Percentiles rank a stretch among this genome's conserved stretches.
phyloP scores from a whole-genome alignment of 2,888 invertebrate genomes.

The Agonum fuliginosum region DNA sequence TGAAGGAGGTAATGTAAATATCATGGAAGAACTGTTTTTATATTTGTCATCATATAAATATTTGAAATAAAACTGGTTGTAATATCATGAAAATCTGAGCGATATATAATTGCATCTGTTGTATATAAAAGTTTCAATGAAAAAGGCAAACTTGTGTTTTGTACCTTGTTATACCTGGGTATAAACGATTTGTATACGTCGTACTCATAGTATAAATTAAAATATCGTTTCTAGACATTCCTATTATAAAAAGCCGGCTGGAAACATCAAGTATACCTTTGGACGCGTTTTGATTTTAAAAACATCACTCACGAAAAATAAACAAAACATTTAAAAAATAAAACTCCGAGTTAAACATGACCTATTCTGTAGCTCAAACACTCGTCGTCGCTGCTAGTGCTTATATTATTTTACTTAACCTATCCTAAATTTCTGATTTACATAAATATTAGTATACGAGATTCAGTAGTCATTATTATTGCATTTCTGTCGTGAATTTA shows the following conservation, averaged over 20 bases:
- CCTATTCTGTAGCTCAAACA: slow-evolving; percentile 46
- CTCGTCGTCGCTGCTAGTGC: slow-evolving; percentile 23
- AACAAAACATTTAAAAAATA: slow-evolving; percentile 42
- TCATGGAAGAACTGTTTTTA: slow-evolving; percentile 24
- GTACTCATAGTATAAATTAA: slow-evolving; percentile 43
- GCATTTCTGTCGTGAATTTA: slow-evolving; percentile 36
- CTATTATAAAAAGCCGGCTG: slow-evolving; percentile 58
- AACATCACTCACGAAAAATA: slow-evolving; percentile 7
- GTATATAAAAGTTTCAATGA: slow-evolving; percentile 59
- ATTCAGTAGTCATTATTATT: slow-evolving; percentile 50
- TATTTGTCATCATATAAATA: not conserved
- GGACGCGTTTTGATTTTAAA: slow-evolving; percentile 48
- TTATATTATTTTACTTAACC: slow-evolving; percentile 17
- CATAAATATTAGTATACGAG: slow-evolving; percentile 47
- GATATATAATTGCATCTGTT: slow-evolving; percentile 50
- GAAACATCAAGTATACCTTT: slow-evolving; percentile 57
- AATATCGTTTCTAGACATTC: slow-evolving; percentile 50
- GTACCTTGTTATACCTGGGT: slow-evolving; percentile 58
- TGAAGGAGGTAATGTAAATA: not conserved
- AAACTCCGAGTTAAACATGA: slow-evolving; percentile 47
- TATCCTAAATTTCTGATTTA: slow-evolving; percentile 42
- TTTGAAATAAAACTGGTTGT: not conserved
- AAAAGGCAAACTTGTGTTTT: slow-evolving; percentile 60
- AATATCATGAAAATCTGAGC: not conserved
- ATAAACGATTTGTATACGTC: slow-evolving; percentile 54